A percentile compares a stretch with the other conserved stretches of the same genome.
These are phyloP conservation scores for Meteorus cinctellus DNA, from an alignment of 2,888 invertebrate species.

Conservation along the genomic window DNA sequence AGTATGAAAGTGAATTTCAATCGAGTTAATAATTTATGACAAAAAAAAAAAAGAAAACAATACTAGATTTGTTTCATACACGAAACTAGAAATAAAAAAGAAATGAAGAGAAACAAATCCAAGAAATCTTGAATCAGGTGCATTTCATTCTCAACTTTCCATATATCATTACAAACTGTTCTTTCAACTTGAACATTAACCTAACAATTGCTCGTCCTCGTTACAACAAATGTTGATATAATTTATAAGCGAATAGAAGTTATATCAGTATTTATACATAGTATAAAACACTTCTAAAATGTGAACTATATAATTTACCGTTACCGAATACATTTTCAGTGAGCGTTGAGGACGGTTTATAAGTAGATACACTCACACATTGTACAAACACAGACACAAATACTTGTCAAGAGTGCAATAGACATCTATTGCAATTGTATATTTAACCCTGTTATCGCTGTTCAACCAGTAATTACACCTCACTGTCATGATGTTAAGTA, in stretches of 20 bases:
- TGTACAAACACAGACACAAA: neutral
- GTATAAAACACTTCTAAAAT: neutral
- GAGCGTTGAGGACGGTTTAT: neutral
- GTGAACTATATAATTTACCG: neutral
- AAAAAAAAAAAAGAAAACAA: no score
- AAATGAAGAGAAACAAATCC: neutral
- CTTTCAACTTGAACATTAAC: neutral
- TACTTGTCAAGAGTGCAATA: neutral
- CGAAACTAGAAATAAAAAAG: neutral
- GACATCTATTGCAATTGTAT: slow-evolving; percentile 3
- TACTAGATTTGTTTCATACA: no score
- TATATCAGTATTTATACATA: neutral
- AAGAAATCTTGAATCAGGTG: no score
- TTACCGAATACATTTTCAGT: slow-evolving; percentile 1
- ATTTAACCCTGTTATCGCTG: slow-evolving; percentile 1
- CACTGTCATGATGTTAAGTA: neutral
- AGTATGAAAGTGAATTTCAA: no score
- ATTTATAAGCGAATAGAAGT: neutral
- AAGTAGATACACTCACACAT: neutral
- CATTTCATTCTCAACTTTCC: no score
- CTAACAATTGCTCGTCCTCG: neutral
- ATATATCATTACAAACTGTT: neutral
- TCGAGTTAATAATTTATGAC: no score
- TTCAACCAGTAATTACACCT: neutral
- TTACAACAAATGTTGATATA: neutral